Conservation (phyloP, 2,113 vertebrate species). For the Coreoperca whiteheadi region DNA sequence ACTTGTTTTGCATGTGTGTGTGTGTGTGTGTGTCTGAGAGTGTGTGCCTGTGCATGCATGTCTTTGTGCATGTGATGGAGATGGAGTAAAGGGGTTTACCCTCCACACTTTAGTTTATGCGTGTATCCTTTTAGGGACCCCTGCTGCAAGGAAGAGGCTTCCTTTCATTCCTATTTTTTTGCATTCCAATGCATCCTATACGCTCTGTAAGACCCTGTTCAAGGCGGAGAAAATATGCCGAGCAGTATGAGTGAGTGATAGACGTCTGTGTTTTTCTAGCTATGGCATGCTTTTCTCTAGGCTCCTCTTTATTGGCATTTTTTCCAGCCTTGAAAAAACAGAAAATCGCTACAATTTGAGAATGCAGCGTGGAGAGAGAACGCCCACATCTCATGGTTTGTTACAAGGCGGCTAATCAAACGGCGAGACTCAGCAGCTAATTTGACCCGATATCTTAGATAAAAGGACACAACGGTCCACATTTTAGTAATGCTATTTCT, state of each 20-base stretch:
- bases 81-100: conserved; percentile 63
- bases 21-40: conserved; percentile 35
- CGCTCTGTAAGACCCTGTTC: conserved; percentile 69
- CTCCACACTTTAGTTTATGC: conserved; percentile 80
- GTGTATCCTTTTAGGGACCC: conserved; percentile 78
- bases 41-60: conserved; percentile 41
- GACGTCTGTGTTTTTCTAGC: conserved; percentile 75
- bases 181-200: conserved; percentile 83
- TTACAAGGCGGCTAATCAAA: background rate
- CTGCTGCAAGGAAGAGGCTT: conserved; percentile 77
- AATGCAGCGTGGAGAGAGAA: background rate
- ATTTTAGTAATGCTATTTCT: background rate
- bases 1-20: conserved; percentile 18
- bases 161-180: conserved; percentile 77
- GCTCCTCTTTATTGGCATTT: conserved; percentile 66
- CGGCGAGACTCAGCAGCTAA: background rate
- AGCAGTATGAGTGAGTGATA: conserved; percentile 71
- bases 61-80: conserved; percentile 62
- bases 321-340: conserved; percentile 53
- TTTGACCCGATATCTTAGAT: background rate
- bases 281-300: conserved; percentile 61
- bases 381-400: background rate
- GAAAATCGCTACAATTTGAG: conserved; percentile 43
- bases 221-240: conserved; percentile 74
- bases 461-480: background rate